Percentiles rank a stretch among this genome's conserved stretches.
phyloP scores from a whole-genome alignment of 2,888 invertebrate genomes.

The Micoletzkya japonica region DNA sequence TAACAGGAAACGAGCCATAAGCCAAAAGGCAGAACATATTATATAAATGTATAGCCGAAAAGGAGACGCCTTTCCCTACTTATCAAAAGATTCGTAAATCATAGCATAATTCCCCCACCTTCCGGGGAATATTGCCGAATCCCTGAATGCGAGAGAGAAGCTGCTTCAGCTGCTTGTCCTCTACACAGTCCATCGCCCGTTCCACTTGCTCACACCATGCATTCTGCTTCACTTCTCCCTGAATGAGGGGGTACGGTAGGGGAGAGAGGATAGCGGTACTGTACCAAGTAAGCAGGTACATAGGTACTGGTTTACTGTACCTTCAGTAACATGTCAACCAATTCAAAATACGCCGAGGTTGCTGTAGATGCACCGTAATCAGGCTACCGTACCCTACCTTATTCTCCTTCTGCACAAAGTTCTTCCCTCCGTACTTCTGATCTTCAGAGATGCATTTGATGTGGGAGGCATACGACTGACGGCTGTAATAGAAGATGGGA shows the following conservation, averaged over 20 bases:
- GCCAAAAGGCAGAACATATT: not conserved
- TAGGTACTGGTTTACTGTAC: no score
- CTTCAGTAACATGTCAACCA: no score
- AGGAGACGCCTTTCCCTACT: no score
- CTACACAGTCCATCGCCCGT: conserved; percentile 53
- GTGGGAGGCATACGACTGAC: conserved; percentile 78
- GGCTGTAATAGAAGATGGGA: conserved; percentile 73
- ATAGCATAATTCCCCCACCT: conserved; percentile 29
- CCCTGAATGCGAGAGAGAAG: conserved; percentile 46
- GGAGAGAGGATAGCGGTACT: no score
- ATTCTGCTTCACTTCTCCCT: conserved; percentile 68
- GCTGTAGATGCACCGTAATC: no score
- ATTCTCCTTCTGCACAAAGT: conserved; percentile 65
- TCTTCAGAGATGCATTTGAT: conserved; percentile 84
- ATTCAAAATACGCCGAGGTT: no score
- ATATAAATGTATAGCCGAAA: not conserved
- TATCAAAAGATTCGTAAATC: no score
- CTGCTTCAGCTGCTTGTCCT: conserved; percentile 45
- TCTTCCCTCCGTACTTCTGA: conserved; percentile 78
- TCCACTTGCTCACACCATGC: conserved; percentile 66
- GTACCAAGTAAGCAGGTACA: no score
- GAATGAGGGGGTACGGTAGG: no score
- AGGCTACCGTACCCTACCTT: no score
- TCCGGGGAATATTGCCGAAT: conserved; percentile 56
- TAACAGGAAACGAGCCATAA: not conserved